phyloP scores from a whole-genome alignment of 2,797 vertebrate genomes.

The Halcyon badia region DNA sequence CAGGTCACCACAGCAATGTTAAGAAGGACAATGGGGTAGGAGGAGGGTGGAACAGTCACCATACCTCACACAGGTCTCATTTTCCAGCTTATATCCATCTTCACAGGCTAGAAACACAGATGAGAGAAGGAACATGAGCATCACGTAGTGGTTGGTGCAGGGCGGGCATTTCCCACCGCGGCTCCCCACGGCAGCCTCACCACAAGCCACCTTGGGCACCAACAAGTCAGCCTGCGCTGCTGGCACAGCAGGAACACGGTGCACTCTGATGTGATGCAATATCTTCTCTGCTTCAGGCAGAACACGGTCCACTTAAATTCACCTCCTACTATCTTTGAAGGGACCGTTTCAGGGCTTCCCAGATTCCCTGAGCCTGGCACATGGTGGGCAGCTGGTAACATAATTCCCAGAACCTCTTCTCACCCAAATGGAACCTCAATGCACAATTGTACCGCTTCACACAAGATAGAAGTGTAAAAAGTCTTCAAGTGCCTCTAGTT shows the following conservation, averaged over 20 bases:
- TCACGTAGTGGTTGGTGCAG: background rate
- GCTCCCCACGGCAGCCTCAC: background rate
- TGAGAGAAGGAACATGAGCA: constrained; percentile 42
- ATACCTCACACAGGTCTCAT: constrained; percentile 92
- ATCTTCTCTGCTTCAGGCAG: background rate
- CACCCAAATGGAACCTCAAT: background rate
- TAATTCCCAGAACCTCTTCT: background rate
- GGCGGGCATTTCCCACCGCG: background rate
- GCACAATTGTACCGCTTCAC: background rate
- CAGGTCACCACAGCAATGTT: background rate
- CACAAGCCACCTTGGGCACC: accelerated
- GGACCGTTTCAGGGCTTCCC: background rate
- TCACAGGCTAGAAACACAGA: constrained; percentile 87
- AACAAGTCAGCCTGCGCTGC: accelerated
- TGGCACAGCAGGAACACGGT: accelerated
- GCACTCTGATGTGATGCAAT: accelerated
- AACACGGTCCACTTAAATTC: background rate
- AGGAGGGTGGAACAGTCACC: constrained; percentile 40
- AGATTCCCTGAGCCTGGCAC: background rate
- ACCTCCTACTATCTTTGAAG: background rate
- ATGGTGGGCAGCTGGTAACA: background rate
- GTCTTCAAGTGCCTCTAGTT: background rate
- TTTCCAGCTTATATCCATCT: constrained; percentile 92
- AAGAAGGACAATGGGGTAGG: background rate
- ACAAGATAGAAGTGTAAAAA: background rate